Conservation (phyloP, 2,113 vertebrate species). For the Brevimyrus niger region DNA sequence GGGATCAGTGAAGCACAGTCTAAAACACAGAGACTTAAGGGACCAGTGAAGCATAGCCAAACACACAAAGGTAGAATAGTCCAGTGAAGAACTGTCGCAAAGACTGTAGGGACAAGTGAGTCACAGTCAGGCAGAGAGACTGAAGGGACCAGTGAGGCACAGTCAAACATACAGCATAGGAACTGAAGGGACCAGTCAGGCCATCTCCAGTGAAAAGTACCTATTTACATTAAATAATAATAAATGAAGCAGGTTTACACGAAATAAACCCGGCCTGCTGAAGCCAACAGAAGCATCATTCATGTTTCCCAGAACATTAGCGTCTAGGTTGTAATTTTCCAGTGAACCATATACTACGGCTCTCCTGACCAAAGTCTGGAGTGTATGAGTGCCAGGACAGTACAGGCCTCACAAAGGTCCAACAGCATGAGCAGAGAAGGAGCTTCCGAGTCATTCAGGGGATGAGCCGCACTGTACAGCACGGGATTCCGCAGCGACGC, state of each 20-base stretch:
- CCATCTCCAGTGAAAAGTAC: neutral
- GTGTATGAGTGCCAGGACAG: neutral
- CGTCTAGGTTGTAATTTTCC: neutral
- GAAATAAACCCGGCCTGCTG: neutral
- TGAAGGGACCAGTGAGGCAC: neutral
- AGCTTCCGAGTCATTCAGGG: neutral
- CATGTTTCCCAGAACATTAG: neutral
- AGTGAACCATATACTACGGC: neutral
- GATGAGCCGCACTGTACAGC: neutral
- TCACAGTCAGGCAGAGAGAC: neutral
- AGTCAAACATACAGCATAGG: neutral
- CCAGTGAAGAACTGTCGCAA: no score
- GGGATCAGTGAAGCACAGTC: neutral
- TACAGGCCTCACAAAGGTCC: neutral
- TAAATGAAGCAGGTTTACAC: neutral
- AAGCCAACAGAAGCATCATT: neutral
- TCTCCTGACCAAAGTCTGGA: neutral
- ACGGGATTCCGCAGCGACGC: neutral
- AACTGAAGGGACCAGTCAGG: neutral
- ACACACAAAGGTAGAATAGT: neutral
- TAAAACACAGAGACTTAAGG: neutral
- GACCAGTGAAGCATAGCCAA: neutral
- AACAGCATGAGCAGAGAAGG: neutral
- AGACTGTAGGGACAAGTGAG: neutral
- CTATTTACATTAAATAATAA: neutral